Base-by-base conservation (phyloP, 1,140 invertebrate genomes). In the Palaemon carinicauda region DNA sequence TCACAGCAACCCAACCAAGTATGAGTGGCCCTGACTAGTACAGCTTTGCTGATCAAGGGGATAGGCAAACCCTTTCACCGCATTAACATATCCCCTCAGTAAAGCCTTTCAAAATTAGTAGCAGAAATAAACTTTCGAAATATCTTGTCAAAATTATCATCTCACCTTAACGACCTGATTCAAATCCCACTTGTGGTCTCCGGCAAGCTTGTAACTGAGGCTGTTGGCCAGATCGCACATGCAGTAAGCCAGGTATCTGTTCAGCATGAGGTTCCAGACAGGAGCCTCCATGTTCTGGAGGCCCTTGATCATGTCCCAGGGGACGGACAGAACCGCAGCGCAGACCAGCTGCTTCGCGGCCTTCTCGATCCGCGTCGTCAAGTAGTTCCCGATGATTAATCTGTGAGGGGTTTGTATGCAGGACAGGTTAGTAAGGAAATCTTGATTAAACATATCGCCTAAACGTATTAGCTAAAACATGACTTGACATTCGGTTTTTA, bases 271-370 rank as follows among this genome's bases (percentile, higher is more conserved):
- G 92, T 96, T 96, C 79, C 97, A 92, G 77, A 94, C 93, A 31
- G 95, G 95, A 89, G 94, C 94, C 91, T 97, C 96, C 83, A 97
- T 94, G 91, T 93, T 95, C 88, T 94, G 93, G 51, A 93, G 92
- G 9, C 95, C 95, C 90, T 93, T 92, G 89, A 95, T 94, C 54
- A 96, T 94, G 92, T 97, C 95, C 94, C 95, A 97, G 0, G 96
- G 95, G 33, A 95, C 95, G 5, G 96, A 97, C 65, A 97, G 94
- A 19, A 95, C 93, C 91, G 97, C 94, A 12, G 94, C 95, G 21
- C 95, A 95, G 88, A 93, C 92, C 15, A 97, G 90, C 74, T 93
- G 92, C 14, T 89, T 90, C 12, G 91, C 90, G n/a, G 94, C 93
- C 60, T 93, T 91, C 77, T 92, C 92, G 71, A 94, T 94, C 74